Percentiles rank a stretch among this genome's conserved stretches.
phyloP scores from a whole-genome alignment of 1,140 invertebrate species.

The Bicyclus anynana region DNA sequence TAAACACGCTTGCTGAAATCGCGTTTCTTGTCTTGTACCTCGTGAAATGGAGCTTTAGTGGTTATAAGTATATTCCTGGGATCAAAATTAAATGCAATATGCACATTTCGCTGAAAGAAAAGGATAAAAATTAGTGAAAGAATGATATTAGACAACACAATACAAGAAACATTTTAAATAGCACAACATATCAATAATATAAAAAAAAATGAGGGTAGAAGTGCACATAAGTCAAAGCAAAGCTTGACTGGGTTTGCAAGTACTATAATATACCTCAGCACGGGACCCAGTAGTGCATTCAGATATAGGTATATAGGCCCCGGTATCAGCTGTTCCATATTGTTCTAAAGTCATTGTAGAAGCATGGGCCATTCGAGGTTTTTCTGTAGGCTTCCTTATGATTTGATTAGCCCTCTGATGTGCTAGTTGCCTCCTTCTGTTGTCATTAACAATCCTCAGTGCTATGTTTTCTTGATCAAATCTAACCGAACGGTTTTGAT shows the following conservation, averaged over 20 bases:
- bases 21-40: slow-evolving; percentile 22
- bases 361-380: not conserved
- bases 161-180: no score
- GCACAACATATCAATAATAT: no score
- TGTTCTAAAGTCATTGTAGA: slow-evolving; percentile 18
- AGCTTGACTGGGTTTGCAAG: no score
- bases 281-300: slow-evolving; percentile 92
- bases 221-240: no score
- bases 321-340: slow-evolving; percentile 58
- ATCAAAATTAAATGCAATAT: slow-evolving; percentile 52
- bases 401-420: not conserved
- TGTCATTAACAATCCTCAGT: not conserved
- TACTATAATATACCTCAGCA: slow-evolving; percentile 45
- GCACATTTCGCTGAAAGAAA: slow-evolving; percentile 29
- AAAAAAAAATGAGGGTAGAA: no score
- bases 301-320: slow-evolving; percentile 89
- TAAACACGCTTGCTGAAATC: slow-evolving; percentile 32
- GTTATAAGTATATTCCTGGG: slow-evolving; percentile 51
- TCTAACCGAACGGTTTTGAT: slow-evolving; percentile 17
- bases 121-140: not conserved
- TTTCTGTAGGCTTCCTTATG: not conserved
- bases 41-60: slow-evolving; percentile 31
- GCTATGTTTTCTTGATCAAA: not conserved
- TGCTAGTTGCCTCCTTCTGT: not conserved
- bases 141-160: no score